Base-by-base conservation (phyloP, 2,797 vertebrate genomes). In the Sandelia bainsii region DNA sequence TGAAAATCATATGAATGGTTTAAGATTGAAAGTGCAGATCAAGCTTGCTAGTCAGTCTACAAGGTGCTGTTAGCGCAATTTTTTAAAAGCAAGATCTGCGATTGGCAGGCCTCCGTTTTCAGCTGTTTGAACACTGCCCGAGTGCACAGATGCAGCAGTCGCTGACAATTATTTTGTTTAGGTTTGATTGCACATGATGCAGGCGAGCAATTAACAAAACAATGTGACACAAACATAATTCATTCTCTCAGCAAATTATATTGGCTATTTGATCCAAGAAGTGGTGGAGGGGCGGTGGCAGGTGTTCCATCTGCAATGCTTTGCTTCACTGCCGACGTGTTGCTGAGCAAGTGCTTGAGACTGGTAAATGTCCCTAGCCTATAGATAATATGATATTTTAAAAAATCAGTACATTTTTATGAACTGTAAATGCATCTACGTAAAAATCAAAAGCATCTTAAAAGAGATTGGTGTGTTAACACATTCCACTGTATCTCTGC, bases 111-210 rank as follows among this genome's bases (percentile, higher is more conserved):
- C 16, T 40, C 69, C 69, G 14, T 63, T 14, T 46, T 80, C 67
- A 75, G 75, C 75, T 67, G 76, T 67, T 45, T 53, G 53, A 72
- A 64, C 17, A 23, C 45, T 8, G 19, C 67, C 69, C 8, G 62
- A 51, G 65, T 60, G 32, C 68, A 44, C 87, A 82, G 89, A 91
- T 76, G 78, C 81, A 48, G 73, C 79, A 56, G 72, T 81, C 17
- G 58, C 62, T 58, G 63, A 44, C 72, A 79, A 71, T 87, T 85
- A 87, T 79, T 84, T 67, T 68, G 80, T 89, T 87, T 88, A 32
- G 56, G 67, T 85, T 83, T 89, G 84, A 89, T 87, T 89, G 79
- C 80, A 46, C 75, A 64, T 59, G 73, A 87, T 75, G 80, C 81
- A 69, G 75, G 63, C 69, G 62, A 60, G 80, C 81, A 86, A 89